Evolutionary conservation across 2,113 vertebrate genomes (phyloP), one percentile per base, ranked within the genome.

Genomic region (Penelope pileata): DNA sequence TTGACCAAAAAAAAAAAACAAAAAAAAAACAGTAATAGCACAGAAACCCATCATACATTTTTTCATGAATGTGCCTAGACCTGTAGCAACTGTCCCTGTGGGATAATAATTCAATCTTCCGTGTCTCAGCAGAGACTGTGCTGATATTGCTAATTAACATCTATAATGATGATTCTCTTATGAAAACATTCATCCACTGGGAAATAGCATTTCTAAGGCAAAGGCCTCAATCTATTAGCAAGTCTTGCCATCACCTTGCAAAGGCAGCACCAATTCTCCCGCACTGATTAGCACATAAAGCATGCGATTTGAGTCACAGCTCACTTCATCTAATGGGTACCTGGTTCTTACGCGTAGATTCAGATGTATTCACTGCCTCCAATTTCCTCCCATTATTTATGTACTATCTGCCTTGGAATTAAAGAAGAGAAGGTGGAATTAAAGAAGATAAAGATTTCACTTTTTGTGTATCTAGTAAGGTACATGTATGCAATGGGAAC

Each of bases 141-240:
- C 70, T 83, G 50, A 83, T 90, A 86, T 38, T 86, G 48, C 83
- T 86, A 88, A 93, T 93, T 94, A 95, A 88, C 54, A 90, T 69
- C 72, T 34, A 32, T 24, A 24, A 60, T 81, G 86, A 86, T 63
- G 83, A 80, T 63, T 92, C 47, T 90, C 47, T 83, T 68, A 81
- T 16, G 47, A 77, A 93, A 91, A 83, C 54, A 63, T 77, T 86
- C 1, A 50, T 70, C 75, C 77, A 7, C 26, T 60, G 86, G 88
- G 83, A 83, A 95, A 90, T 48, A 56, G 51, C 59, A 86, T 64
- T 95, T 93, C 88, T 74, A 59, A 81, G 56, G 43, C 72, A 70
- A 91, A 95, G 51, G 34, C 38, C 66, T 50, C 64, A 51, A 43
- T 45, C 34, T 79, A 53, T 60, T 81, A 94, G 19, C 43, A 51